Conservation (phyloP, 1,140 invertebrate species). For the Stegodyphus mimosarum region DNA sequence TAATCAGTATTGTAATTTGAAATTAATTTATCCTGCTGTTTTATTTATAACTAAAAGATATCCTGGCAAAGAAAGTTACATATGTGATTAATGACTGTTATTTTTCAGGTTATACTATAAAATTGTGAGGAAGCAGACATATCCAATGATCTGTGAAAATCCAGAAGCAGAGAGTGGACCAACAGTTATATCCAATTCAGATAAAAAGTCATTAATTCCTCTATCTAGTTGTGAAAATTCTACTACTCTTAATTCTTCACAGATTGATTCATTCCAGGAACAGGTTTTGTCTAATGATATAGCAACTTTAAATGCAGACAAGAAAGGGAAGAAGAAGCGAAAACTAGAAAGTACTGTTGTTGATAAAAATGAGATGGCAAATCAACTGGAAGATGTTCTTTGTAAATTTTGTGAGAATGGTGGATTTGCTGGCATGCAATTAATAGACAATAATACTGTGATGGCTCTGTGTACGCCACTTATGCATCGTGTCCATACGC, state of each 20-base stretch:
- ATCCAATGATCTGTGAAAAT: background rate
- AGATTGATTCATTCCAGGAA: background rate
- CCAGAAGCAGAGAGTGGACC: slow-evolving; percentile 3
- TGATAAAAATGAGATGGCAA: slow-evolving; percentile 21
- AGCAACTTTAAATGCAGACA: slow-evolving; percentile 10
- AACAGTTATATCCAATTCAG: background rate
- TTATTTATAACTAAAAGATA: no score
- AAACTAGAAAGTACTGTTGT: slow-evolving; percentile 26
- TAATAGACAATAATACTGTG: slow-evolving; percentile 14
- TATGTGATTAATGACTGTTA: no score
- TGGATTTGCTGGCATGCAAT: slow-evolving; percentile 49
- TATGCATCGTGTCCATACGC: slow-evolving; percentile 32
- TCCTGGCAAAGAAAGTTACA: no score
- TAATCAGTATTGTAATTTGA: no score
- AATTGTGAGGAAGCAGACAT: slow-evolving; percentile 25
- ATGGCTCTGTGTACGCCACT: slow-evolving; percentile 45
- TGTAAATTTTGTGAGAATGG: slow-evolving; percentile 55
- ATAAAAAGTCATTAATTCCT: slow-evolving; percentile 18
- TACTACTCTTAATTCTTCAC: background rate
- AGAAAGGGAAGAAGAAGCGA: slow-evolving; percentile 36
- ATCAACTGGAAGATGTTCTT: slow-evolving; percentile 28
- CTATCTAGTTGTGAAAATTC: slow-evolving; percentile 48
- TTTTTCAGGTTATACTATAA: slow-evolving; percentile 43
- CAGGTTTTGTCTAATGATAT: background rate
- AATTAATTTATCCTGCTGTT: no score